Conservation (phyloP, 2,888 invertebrate genomes). For the Agonopterix heracliana region DNA sequence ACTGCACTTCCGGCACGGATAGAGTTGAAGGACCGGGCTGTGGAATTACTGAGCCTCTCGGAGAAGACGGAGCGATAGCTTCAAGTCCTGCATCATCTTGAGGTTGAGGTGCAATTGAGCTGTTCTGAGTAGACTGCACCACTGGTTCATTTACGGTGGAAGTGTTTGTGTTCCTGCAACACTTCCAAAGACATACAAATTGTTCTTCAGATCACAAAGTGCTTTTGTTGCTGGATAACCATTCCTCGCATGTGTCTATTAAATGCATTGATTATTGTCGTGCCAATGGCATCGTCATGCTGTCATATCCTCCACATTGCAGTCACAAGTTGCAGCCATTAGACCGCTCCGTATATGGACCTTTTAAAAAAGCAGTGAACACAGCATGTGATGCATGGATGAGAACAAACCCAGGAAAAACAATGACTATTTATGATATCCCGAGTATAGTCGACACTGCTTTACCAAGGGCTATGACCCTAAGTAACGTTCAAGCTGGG, state of each 20-base stretch:
- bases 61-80: too few relatives aligned
- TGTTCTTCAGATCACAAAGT: background rate
- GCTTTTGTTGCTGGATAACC: background rate
- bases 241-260: background rate
- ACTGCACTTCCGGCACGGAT: too few relatives aligned
- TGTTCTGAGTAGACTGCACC: background rate
- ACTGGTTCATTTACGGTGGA: slow-evolving; percentile 5
- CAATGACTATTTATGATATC: slow-evolving; percentile 18
- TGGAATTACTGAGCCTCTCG: too few relatives aligned
- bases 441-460: slow-evolving; percentile 15
- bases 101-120: too few relatives aligned
- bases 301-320: too few relatives aligned
- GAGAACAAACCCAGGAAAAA: slow-evolving; percentile 13
- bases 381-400: slow-evolving; percentile 9
- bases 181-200: slow-evolving; percentile 19
- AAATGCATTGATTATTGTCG: too few relatives aligned
- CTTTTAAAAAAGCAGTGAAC: slow-evolving; percentile 16
- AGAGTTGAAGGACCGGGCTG: too few relatives aligned
- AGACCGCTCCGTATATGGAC: slow-evolving; percentile 15
- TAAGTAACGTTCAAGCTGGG: slow-evolving; percentile 17
- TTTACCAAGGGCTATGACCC: slow-evolving; percentile 18
- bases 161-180: slow-evolving; percentile 22
- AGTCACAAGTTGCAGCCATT: background rate
- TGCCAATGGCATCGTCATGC: too few relatives aligned
- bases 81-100: too few relatives aligned